Base-by-base conservation (phyloP, 1,140 invertebrate genomes). In the Diachasmimorpha longicaudata region DNA sequence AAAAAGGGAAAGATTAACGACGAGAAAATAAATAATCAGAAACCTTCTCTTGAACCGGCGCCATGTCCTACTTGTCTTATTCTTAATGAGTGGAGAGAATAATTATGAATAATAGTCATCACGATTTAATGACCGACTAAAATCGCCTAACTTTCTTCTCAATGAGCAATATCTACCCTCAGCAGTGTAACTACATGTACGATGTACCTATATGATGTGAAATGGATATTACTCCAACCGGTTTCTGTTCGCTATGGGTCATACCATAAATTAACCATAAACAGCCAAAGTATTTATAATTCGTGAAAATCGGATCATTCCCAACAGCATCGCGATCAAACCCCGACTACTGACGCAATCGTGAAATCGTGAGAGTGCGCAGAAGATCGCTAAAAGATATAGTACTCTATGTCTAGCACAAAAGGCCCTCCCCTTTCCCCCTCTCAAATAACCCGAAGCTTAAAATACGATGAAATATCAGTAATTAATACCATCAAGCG, bases 221-320 rank as follows among this genome's bases (percentile, higher is more conserved):
- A 46, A 46, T 69, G 37, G 31, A 6, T 31, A 42, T 70, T 48
- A 31, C 23, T 31, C 31, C 31, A 31, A 31, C 70, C 19, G 52
- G 31, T 39, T 14, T 68, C 11, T 42, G n/a, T 73, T 48, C 5
- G 39, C 6, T 31, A 23, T 23, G 52, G n/a, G n/a, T n/a, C n/a
- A n/a, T n/a, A n/a, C n/a, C n/a, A n/a, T n/a, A n/a, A n/a, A n/a
- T n/a, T n/a, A 72, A 72, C 70, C 46, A 72, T 55, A 58, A 72
- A 72, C 8, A 31, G 48, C 70, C 46, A 48, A 70, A 70, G 67
- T 69, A 19, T 16, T 69, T 70, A 70, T 48, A 70, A 39, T 46
- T 46, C 42, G 10, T 70, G 69, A 55, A 55, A 71, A 71, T 71
- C 70, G 46, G 70, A 46, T 71, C 46, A 48, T n/a, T 21, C 10